Base-by-base conservation (phyloP, 2,888 invertebrate species). In the Ametastegia equiseti region DNA sequence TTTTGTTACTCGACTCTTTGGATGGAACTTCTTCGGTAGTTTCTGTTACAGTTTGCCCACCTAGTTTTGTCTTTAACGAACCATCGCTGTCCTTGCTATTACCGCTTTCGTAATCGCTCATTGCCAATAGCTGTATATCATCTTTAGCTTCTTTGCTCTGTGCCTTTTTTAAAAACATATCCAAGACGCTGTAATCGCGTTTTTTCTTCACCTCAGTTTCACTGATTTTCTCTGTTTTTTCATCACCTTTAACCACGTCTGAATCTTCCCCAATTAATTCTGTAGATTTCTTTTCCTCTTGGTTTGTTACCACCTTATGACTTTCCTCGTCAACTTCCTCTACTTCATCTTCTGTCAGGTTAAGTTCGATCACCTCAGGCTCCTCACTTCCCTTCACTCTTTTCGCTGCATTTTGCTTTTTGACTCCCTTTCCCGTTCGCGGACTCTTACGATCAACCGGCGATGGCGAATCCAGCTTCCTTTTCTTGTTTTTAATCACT, bases 391-490 rank as follows among this genome's bases (percentile, higher is more conserved):
- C 19, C 42, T 84, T 82, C 33, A 23, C 54, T 45, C 13, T 23
- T 19, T 82, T 78, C 0, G 36, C 54, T 39, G 82, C 81, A 81
- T 87, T 88, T 78, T 88, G 88, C 67, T 89, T 89, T 2, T 82
- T 84, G 15, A 84, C 84, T 30, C 88, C 84, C 83, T 90, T 91
- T 0, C 89, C 75, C 3, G 87, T 50, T 81, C 91, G 91, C 0
- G 88, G 82, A 82, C 73, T 88, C 42, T 88, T 89, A 67, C 63
- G 80, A 6, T 84, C 87, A 23, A 84, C 80, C 1, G 87, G 85
- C 7, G 84, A 84, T 5, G 89, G 88, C 0, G 89, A 88, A 19
- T 82, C 77, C 57, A 88, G 80, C 82, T 91, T 91, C 30, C 91
- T 86, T 75, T 91, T 91, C 75, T 90, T 91, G n/a, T 82, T 87